Evolutionary conservation across 1,140 invertebrate genomes (phyloP), one percentile per base, ranked within the genome.

Genomic region (Lepidurus packardi): DNA sequence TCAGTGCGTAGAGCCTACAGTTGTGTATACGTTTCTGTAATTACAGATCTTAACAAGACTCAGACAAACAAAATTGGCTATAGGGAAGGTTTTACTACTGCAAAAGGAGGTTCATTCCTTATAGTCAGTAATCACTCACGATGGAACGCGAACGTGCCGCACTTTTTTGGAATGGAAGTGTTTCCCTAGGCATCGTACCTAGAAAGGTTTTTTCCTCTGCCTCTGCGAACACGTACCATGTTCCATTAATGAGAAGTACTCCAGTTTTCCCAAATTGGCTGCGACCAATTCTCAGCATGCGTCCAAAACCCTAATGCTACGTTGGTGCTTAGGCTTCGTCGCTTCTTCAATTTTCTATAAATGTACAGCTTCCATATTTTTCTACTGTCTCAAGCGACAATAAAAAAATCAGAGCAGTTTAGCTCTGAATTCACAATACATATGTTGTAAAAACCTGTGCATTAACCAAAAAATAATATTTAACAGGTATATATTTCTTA

Each of bases 41-140:
- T 13, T 65, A 65, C 53, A 65, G 16, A 65, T 21, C 53, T 65
- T 65, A 65, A 65, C 53, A 21, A 65, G 9, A 65, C 21, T 21
- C n/a, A 65, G 53, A 65, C 53, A 65, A 65, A 65, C 16, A 34
- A 65, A 65, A 65, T 65, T 65, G n/a, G 53, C 53, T 65, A 21
- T 5, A 21, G 53, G 53, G n/a, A 13, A 21, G 53, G n/a, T 65
- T 65, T 65, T 65, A 65, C 1, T 16, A 16, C 53, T 21, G 9
- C 16, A 65, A 65, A 65, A 65, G 53, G 53, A 21, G 53, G 13
- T 13, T 16, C 21, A 5, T 65, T 65, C 16, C 21, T 65, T 21
- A 4, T 65, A 65, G 53, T n/a, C 9, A 65, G 53, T 11, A 65
- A 65, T 65, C 53, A 65, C 53, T 65, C 53, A 21, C 53, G 21